Base-by-base conservation (phyloP, 2,797 vertebrate genomes). In the Falco concolor region DNA sequence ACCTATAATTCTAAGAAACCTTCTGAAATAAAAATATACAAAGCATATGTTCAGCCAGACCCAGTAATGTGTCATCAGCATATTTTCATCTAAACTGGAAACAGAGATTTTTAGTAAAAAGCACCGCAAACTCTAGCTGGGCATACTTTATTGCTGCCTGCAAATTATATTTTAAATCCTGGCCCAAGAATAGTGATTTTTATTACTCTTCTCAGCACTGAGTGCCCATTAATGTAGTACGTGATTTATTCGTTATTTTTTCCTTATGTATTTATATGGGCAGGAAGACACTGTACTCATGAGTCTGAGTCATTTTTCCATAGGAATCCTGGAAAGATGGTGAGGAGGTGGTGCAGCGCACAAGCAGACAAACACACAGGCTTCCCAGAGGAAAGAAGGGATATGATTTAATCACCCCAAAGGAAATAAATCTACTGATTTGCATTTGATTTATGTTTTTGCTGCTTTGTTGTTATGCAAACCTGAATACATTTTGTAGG, bases 71-170 rank as follows among this genome's bases (percentile, higher is more conserved):
- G 88, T 93, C 91, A 90, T 95, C 81, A 87, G 81, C 40, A 28
- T 94, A 89, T 94, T 96, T 89, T 54, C 34, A 84, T 88, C 84
- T 92, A 83, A 94, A 95, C 63, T 93, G 77, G 53, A 93, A 95
- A 93, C 87, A 95, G 94, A 89, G 64, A 68, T 54, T 95, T 93
- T 92, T 84, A 64, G 65, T 86, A 86, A 68, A 89, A 95, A 81
- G 59, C 40, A 24, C 44, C 64, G 68, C 68, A 89, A 20, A 61
- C 10, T 83, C 57, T 84, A 84, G 70, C 77, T 92, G 68, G 77
- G 68, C 72, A 38, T 61, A 72, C 79, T 84, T 95, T 87, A 88
- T 82, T 94, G 77, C 70, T 91, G 52, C 83, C 83, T 92, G 75
- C 63, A 94, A 95, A 93, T 90, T 87, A 32, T 60, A 50, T 81